Evolutionary conservation across 1,140 invertebrate genomes (phyloP).

Genomic region (Drosophila quadrilineata): DNA sequence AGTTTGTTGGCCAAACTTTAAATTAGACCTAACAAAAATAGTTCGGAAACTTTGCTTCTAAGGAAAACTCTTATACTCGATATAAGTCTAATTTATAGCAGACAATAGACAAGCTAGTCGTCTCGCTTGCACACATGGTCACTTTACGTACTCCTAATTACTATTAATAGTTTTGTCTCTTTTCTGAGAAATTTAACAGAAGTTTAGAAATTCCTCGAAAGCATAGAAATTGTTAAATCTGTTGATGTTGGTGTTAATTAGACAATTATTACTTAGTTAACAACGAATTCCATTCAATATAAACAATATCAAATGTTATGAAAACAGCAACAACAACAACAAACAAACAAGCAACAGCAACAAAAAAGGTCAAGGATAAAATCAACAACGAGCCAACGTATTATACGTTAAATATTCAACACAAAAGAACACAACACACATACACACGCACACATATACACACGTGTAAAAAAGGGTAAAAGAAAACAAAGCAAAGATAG

Average conservation of each 20-base stretch:
- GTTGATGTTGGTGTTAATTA: conserved; percentile 45
- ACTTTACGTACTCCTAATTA: not conserved
- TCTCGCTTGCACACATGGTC: not conserved
- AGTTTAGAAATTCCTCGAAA: too few species aligned
- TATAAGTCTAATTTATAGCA: conserved; percentile 26
- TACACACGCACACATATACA: conserved; percentile 39
- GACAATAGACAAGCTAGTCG: not conserved
- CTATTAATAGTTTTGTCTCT: too few species aligned
- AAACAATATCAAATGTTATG: not conserved
- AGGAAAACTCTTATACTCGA: conserved; percentile 2
- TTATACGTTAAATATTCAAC: conserved; percentile 33
- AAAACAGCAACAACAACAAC: not conserved
- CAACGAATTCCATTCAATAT: too few species aligned
- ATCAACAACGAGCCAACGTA: conserved; percentile 17
- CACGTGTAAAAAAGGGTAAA: not conserved
- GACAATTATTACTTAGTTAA: conserved; percentile 46
- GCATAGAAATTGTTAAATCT: not conserved
- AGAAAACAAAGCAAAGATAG: not conserved
- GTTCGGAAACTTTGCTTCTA: not conserved
- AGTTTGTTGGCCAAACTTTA: conserved; percentile 15
- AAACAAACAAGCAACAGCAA: not conserved
- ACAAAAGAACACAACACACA: conserved; percentile 34
- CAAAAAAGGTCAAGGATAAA: conserved; percentile 13
- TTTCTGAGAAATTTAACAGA: too few species aligned
- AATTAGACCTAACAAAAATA: not conserved